phyloP scores from a whole-genome alignment of 1,140 invertebrate genomes.

The Steinernema khuongi region DNA sequence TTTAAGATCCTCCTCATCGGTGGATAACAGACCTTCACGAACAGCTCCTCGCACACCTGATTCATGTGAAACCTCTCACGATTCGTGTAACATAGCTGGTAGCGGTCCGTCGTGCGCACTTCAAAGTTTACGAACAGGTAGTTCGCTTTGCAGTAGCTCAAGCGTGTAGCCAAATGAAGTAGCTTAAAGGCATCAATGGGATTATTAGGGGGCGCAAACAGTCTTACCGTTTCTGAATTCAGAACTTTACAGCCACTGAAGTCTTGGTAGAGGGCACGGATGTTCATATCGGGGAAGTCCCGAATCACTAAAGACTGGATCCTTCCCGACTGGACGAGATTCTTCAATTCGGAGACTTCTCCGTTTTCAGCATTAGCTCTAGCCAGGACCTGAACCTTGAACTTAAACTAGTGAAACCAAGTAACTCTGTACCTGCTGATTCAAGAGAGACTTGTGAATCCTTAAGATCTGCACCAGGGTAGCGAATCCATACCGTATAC shows the following conservation, averaged over 20 bases:
- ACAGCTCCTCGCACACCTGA: slow-evolving; percentile 41
- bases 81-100: slow-evolving; percentile 45
- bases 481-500: slow-evolving; percentile 37
- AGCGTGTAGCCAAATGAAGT: slow-evolving; percentile 32
- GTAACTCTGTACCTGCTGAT: neutral
- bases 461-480: slow-evolving; percentile 44
- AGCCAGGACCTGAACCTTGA: too few species aligned
- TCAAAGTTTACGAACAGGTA: slow-evolving; percentile 46
- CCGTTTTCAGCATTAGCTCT: neutral
- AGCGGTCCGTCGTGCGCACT: slow-evolving; percentile 45
- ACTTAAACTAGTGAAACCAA: neutral
- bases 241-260: slow-evolving; percentile 43
- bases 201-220: neutral
- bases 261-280: slow-evolving; percentile 42
- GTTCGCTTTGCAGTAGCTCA: slow-evolving; percentile 42
- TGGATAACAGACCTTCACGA: slow-evolving; percentile 28
- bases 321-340: neutral
- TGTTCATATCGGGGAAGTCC: slow-evolving; percentile 35
- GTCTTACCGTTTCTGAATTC: slow-evolving; percentile 37
- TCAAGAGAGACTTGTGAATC: slow-evolving; percentile 26
- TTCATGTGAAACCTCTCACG: slow-evolving; percentile 44
- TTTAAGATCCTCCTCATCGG: neutral
- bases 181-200: slow-evolving; percentile 31
- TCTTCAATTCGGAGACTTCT: neutral
- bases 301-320: slow-evolving; percentile 33